Base-by-base conservation (phyloP, 2,797 vertebrate genomes). In the Microctenopoma steveboyesi region DNA sequence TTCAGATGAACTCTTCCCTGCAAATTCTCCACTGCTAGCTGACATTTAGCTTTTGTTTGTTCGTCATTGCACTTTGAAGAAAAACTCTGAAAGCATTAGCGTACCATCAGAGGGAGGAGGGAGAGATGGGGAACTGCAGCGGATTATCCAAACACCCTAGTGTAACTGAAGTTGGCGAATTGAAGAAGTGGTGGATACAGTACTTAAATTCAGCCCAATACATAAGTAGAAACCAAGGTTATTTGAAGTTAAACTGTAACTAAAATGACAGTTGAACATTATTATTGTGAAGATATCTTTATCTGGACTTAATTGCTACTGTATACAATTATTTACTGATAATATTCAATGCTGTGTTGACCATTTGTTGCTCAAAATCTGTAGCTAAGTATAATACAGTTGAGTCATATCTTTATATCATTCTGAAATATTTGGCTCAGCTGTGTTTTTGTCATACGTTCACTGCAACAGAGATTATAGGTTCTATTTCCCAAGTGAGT, bases 41-140 rank as follows among this genome's bases (percentile, higher is more conserved):
- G 40, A 42, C 40, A 42, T 1, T 37, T 37, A 37, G 13, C 42
- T 43, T 64, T 55, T 57, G 40, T 67, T 57, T 11, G 0, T 57
- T 61, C 18, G 37, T 64, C 59, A 40, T 2, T 77, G 28, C 14
- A 61, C 59, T 76, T 54, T 54, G 33, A 40, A 47, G 28, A 64
- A 13, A 47, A 46, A 45, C 28, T 72, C 59, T 67, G 14, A 53
- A 27, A 52, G n/a, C 7, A 1, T 47, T 7, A 30, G 54, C 25
- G 33, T 5, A 43, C 16, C 25, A 40, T 15, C 2, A 10, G 22
- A 59, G 9, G 2, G 11, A 22, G 43, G 39, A 22, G 22, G 22
- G 22, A 22, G 22, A 22, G 49, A 30, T 25, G 18, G 57, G 49
- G 59, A 30, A 5, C 28, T 30, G 28, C 28, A 30, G 28, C 7